These are phyloP conservation scores for Hydrophis major DNA, from an alignment of 2,797 vertebrate genomes.

Conservation along the genomic window DNA sequence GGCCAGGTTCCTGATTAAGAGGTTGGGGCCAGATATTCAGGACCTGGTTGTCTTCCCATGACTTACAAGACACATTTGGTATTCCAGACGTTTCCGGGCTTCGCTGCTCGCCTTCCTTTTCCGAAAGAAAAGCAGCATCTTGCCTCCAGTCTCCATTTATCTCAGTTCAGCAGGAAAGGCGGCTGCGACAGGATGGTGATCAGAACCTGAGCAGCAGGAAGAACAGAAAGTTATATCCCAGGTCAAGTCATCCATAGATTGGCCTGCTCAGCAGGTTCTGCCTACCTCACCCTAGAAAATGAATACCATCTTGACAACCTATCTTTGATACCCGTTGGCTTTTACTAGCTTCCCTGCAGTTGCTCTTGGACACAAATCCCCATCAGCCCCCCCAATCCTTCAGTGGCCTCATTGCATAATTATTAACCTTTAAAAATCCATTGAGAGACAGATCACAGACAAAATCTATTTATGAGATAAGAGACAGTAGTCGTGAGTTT, in stretches of 20 bases:
- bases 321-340: background rate
- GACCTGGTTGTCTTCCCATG: background rate
- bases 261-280: background rate
- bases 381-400: background rate
- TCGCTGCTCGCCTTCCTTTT: slow-evolving; percentile 88
- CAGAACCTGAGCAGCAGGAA: background rate
- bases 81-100: slow-evolving; percentile 86
- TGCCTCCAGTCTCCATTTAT: slow-evolving; percentile 1
- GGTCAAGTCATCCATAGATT: background rate
- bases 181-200: background rate
- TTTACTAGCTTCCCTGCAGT: background rate
- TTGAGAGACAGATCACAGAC: background rate
- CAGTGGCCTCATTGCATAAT: background rate
- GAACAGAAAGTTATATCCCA: background rate
- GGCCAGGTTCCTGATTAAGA: background rate
- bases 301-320: background rate
- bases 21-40: background rate
- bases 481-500: background rate
- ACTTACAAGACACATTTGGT: slow-evolving; percentile 90
- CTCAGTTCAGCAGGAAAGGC: background rate
- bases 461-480: background rate
- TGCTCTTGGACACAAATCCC: background rate
- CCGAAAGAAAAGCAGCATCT: slow-evolving; percentile 89
- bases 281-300: background rate
- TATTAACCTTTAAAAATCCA: background rate